Conservation (phyloP, 2,113 vertebrate species). For the Lampris incognitus region DNA sequence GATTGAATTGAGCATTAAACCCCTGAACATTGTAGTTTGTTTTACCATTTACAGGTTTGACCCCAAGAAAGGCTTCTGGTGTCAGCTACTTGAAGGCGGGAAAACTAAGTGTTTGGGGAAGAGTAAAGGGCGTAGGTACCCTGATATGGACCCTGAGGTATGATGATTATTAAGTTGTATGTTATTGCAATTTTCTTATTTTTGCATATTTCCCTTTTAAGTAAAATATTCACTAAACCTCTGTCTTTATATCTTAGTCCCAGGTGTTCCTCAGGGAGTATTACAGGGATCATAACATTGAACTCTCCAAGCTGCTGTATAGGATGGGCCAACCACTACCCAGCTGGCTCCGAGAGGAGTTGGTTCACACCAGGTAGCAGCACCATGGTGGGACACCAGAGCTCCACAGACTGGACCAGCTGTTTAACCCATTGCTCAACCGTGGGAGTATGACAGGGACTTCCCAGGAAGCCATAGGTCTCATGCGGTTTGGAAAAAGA, state of each 20-base stretch:
- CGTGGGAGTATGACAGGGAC: constrained; percentile 24
- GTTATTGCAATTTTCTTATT: neutral
- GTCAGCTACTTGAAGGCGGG: constrained; percentile 94
- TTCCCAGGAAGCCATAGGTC: constrained; percentile 26
- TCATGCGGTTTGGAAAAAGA: constrained; percentile 31
- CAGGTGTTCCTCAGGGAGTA: constrained; percentile 91
- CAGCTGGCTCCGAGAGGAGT: constrained; percentile 94
- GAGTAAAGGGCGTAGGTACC: constrained; percentile 96
- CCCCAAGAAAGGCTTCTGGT: constrained; percentile 99
- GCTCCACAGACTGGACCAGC: constrained; percentile 55
- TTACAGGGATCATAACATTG: constrained; percentile 95
- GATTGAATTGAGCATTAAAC: too few species aligned
- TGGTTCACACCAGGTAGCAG: constrained; percentile 96
- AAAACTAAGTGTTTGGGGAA: constrained; percentile 97
- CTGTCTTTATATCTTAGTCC: constrained; percentile 80
- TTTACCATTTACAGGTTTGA: constrained; percentile 86
- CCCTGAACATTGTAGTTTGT: too few species aligned
- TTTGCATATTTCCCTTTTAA: neutral
- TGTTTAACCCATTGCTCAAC: constrained; percentile 34
- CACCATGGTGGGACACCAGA: constrained; percentile 37
- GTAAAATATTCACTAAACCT: neutral
- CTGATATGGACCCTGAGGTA: constrained; percentile 96
- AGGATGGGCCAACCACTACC: constrained; percentile 94
- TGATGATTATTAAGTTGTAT: constrained; percentile 23
- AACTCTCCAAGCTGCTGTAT: constrained; percentile 97